Evolutionary conservation across 2,797 vertebrate genomes (phyloP).

Genomic region (Syngnathus acus): DNA sequence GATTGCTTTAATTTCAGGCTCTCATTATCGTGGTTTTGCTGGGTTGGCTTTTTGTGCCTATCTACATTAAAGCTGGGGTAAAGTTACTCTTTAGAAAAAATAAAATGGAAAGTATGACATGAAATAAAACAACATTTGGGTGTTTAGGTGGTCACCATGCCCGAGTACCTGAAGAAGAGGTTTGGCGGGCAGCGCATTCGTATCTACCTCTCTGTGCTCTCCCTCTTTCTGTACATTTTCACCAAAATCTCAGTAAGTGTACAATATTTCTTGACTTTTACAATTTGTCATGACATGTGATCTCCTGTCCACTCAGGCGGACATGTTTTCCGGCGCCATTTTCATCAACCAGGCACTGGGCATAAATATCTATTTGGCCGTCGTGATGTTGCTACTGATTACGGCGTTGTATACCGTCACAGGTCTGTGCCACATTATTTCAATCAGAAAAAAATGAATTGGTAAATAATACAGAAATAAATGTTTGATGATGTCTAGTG

Average conservation of each 20-base stretch:
- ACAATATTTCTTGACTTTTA: neutral
- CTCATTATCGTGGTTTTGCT: constrained; percentile 82
- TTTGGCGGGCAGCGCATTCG: constrained; percentile 90
- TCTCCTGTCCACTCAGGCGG: constrained; percentile 67
- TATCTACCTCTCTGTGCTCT: constrained; percentile 85
- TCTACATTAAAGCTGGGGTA: constrained; percentile 92
- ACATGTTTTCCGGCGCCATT: constrained; percentile 92
- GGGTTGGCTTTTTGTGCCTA: constrained; percentile 93
- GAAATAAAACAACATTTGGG: neutral
- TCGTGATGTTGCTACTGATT: constrained; percentile 76
- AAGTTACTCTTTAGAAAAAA: constrained; percentile 7
- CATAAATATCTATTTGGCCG: constrained; percentile 84
- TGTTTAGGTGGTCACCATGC: constrained; percentile 90
- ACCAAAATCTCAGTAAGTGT: constrained; percentile 90
- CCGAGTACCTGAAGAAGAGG: constrained; percentile 86
- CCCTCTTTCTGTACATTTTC: constrained; percentile 79
- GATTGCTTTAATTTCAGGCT: constrained; percentile 66
- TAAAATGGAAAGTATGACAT: neutral
- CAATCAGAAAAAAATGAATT: neutral
- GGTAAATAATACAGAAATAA: neutral
- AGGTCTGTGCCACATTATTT: constrained; percentile 61
- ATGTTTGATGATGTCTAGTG: neutral
- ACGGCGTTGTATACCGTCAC: constrained; percentile 89
- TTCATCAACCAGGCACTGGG: constrained; percentile 87
- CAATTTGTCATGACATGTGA: neutral